These are phyloP conservation scores for Pilophorus perplexus DNA, from an alignment of 2,888 invertebrate species.

Conservation along the genomic window DNA sequence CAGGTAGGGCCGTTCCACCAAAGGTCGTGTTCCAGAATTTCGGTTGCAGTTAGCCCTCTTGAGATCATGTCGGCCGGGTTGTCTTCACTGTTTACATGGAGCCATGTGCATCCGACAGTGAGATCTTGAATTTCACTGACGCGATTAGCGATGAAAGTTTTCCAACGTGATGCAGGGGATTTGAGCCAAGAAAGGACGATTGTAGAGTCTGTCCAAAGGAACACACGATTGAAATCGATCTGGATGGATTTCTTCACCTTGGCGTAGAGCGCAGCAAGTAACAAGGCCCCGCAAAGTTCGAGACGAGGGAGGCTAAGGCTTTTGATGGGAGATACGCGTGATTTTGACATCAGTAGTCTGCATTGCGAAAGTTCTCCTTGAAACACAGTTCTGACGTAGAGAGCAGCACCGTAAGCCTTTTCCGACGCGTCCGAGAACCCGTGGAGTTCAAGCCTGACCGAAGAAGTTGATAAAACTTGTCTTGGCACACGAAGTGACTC, in stretches of 20 bases:
- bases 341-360: too few relatives aligned
- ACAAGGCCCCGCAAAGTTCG: too few relatives aligned
- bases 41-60: too few relatives aligned
- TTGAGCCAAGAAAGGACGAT: constrained; percentile 8
- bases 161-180: constrained; percentile 25
- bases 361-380: neutral
- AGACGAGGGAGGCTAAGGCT: neutral
- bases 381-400: neutral
- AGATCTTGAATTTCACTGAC: too few relatives aligned
- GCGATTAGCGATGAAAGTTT: too few relatives aligned
- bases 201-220: constrained; percentile 19
- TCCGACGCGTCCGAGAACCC: constrained; percentile 5
- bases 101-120: too few relatives aligned
- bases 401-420: neutral
- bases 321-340: neutral
- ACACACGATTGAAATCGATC: constrained; percentile 4
- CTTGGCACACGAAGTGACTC: neutral
- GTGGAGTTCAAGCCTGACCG: neutral
- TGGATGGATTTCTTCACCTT: constrained; percentile 48
- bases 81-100: too few relatives aligned
- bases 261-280: too few relatives aligned
- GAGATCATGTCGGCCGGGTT: too few relatives aligned
- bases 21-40: too few relatives aligned
- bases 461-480: neutral
- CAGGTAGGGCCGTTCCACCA: too few relatives aligned